A percentile compares a stretch with the other conserved stretches of the same genome.
Conservation (phyloP, 2,888 invertebrate genomes). For the Drymonia ruficornis region DNA sequence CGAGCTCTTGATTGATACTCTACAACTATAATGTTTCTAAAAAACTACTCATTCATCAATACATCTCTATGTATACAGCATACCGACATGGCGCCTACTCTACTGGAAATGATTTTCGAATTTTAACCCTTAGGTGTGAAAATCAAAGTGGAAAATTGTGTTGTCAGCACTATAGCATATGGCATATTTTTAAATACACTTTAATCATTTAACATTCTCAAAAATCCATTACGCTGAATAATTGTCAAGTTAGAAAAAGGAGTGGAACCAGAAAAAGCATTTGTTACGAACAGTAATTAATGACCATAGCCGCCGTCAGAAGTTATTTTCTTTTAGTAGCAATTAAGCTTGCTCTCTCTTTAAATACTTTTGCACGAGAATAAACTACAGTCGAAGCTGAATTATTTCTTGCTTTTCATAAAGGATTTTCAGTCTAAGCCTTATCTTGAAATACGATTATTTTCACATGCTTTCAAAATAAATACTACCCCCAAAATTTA, state of each 20-base stretch:
- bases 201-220: neutral
- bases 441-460: neutral
- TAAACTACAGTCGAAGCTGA: neutral
- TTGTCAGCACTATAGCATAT: too few species aligned
- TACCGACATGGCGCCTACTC: too few species aligned
- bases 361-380: constrained; percentile 1
- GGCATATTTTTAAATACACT: too few species aligned
- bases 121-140: too few species aligned
- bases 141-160: too few species aligned
- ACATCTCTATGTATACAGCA: too few species aligned
- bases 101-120: too few species aligned
- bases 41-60: too few species aligned
- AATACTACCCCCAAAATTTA: too few species aligned
- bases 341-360: constrained; percentile 39
- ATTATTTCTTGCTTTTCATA: neutral
- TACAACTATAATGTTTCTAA: too few species aligned
- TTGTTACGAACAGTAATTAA: constrained; percentile 40
- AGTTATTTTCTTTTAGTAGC: constrained; percentile 47
- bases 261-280: constrained; percentile 16
- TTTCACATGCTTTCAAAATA: neutral
- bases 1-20: constrained; percentile 16
- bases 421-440: neutral
- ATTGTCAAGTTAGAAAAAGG: neutral
- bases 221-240: neutral
- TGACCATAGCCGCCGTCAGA: constrained; percentile 33